Base-by-base conservation (phyloP, 2,888 invertebrate species). In the Drosophila prostipennis region DNA sequence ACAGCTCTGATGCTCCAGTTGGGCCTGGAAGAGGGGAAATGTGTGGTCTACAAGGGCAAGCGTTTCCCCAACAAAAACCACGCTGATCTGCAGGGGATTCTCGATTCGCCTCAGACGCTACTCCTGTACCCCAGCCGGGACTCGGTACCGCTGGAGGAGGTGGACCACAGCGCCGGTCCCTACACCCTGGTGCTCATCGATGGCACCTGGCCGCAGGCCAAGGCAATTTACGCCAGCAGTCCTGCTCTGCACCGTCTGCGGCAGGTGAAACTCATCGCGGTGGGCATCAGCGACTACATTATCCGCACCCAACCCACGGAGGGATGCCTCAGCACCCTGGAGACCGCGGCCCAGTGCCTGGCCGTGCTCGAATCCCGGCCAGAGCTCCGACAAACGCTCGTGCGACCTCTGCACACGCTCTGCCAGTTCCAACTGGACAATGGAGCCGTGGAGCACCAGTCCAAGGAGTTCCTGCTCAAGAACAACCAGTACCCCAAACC, bases 141-240 rank as follows among this genome's bases (percentile, higher is more conserved):
- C 77, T 95, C 98, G 2, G 92, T 95, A 54, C 94, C 96, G 87
- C 93, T 97, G 72, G 94, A 93, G 89, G 88, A 75, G 42, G 79
- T 80, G 7, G 72, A 87, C 56, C 74, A 72, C 6, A 69, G 63
- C 26, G 45, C 45, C 0, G 79, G 74, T 6, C 68, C 73, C 6
- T 96, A 96, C 89, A 98, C 96, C 91, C 93, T 98, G 56, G 93
- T 98, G 46, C 92, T 98, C 43, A 94, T 98, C 74, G 98, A 98
- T 93, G 98, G 98, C 5, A 98, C 98, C 10, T 98, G 98, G 98
- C 96, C 97, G 0, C 98, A 98, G 92, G 98, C 98, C 3, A 97
- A 97, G 91, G 96, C 97, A 11, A 97, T 98, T 72, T 98, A 96
- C 92, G 94, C 96, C 52, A 95, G 96, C 72, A 98, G 97, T 90